A percentile compares a stretch with the other conserved stretches of the same genome.
phyloP scores from a whole-genome alignment of 1,140 invertebrate genomes.

The Cydia amplana region DNA sequence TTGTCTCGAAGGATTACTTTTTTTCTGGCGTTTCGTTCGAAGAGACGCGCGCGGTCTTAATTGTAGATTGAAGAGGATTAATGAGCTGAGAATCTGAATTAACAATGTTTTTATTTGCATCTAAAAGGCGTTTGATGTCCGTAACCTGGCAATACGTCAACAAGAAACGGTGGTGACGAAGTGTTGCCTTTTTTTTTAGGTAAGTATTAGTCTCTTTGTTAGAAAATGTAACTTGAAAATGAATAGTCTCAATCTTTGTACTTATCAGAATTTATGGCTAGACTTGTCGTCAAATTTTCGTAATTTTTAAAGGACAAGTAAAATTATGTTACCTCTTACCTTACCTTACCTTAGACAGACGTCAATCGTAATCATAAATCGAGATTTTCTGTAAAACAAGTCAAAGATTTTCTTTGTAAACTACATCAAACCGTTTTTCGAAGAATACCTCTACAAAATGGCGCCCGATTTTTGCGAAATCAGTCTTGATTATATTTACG shows the following conservation, averaged over 20 bases:
- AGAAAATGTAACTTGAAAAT: no score
- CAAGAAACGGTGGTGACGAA: no score
- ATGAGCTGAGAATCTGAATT: neutral
- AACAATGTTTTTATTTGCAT: neutral
- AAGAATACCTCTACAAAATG: neutral
- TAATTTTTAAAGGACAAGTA: no score
- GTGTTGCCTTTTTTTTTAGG: no score
- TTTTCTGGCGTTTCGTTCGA: neutral
- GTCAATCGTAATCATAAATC: neutral
- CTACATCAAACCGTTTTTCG: neutral
- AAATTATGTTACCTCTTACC: no score
- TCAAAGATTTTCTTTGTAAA: neutral
- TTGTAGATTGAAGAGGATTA: neutral
- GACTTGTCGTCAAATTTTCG: no score
- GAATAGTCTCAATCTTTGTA: no score
- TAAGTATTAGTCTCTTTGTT: no score
- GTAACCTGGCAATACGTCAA: no score
- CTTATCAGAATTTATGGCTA: no score
- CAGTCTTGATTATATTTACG: neutral
- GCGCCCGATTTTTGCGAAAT: neutral
- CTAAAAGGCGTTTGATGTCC: neutral
- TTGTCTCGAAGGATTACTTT: conserved; percentile 22
- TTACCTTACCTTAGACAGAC: no score
- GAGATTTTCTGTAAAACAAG: neutral
- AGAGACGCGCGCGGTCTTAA: neutral